Evolutionary conservation across 2,797 vertebrate genomes (phyloP), one percentile per base, ranked within the genome.

Genomic region (Oreonectes daqikongensis): DNA sequence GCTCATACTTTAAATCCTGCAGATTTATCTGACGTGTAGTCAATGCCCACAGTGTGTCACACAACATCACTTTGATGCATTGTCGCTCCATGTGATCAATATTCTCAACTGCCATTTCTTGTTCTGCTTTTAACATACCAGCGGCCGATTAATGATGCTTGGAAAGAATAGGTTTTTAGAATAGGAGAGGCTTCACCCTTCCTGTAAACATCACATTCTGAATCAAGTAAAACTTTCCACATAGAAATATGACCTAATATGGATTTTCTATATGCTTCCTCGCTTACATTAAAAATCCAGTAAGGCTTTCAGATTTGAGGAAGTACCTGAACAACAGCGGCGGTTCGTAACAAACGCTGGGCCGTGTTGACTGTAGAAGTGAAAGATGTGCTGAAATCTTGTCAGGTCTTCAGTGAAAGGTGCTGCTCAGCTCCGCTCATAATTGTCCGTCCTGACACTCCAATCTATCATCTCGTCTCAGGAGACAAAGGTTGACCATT

Each of bases 1-100:
- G n/a, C n/a, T n/a, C n/a, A n/a, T 82, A 88, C 89, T 88, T 87
- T 83, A 90, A 87, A 88, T 90, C 90, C 86, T 88, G 87, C 84
- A 89, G 89, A 91, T 91, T 90, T 88, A 88, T 87, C 89, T 83
- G 83, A 75, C 78, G 83, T 3, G 85, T 85, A 78, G 86, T 92
- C 91, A 91, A 87, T 89, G 90, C 81, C 87, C 83, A 82, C 84
- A 88, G 86, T 10, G 9, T 78, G 87, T 86, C 82, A 82, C 83
- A 85, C 83, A 85, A 84, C 84, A 87, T 85, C 84, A 86, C 86
- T 90, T 88, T 86, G 84, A 91, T 85, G 84, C 87, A 87, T 85
- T 83, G 84, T 83, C 86, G 85, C 86, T 90, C 81, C 84, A 72
- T 73, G 75, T 84, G 84, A 93, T 93, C 92, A 87, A 91, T 91